These are phyloP conservation scores for Puntigrus tetrazona DNA, from an alignment of 2,113 vertebrate genomes.

Conservation along the genomic window DNA sequence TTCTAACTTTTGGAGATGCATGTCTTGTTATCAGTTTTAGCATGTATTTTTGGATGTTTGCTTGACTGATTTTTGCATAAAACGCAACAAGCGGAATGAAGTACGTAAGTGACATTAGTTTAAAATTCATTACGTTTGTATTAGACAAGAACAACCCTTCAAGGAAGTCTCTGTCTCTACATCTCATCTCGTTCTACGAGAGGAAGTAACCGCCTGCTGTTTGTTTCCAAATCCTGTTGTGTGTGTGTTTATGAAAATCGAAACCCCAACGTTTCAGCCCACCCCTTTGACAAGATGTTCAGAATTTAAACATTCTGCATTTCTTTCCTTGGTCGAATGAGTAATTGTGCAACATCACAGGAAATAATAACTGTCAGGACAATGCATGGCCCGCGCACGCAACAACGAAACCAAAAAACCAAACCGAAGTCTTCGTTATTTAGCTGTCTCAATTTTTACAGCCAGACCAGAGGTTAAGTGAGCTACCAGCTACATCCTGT, in stretches of 20 bases:
- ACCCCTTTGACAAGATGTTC: conserved; percentile 39
- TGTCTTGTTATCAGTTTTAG: background rate
- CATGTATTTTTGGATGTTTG: background rate
- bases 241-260: conserved; percentile 51
- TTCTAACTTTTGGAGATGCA: conserved; percentile 1
- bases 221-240: conserved; percentile 37
- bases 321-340: conserved; percentile 36
- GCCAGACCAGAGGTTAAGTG: conserved; percentile 6
- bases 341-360: conserved; percentile 39
- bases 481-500: conserved; percentile 41
- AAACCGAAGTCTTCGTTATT: conserved; percentile 1
- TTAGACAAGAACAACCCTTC: background rate
- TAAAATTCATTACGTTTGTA: background rate
- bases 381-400: background rate
- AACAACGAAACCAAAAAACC: background rate
- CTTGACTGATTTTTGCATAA: background rate
- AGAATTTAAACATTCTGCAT: conserved; percentile 46
- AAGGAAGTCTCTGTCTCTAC: background rate
- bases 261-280: conserved; percentile 47
- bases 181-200: background rate
- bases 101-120: background rate
- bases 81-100: background rate
- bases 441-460: conserved; percentile 29
- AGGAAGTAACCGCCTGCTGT: conserved; percentile 24
- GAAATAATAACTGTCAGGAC: conserved; percentile 31